Evolutionary conservation across 1,140 invertebrate genomes (phyloP).

Genomic region (Papilio aristodemus): DNA sequence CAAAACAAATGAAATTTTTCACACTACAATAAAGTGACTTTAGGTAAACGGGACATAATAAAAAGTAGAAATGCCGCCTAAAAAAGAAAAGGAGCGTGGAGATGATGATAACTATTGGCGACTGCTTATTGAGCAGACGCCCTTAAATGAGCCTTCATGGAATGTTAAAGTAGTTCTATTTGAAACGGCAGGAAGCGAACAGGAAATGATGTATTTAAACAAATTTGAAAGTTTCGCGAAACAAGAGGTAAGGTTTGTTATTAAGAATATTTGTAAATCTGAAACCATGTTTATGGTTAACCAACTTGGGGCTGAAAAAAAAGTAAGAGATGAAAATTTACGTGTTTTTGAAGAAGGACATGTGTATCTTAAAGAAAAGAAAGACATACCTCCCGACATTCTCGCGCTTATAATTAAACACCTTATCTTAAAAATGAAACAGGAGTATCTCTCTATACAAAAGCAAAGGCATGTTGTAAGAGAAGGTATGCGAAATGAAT

Average conservation of each 20-base stretch:
- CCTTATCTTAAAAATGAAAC: conserved; percentile 72
- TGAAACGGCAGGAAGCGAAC: conserved; percentile 68
- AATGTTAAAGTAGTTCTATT: conserved; percentile 68
- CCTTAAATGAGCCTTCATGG: conserved; percentile 61
- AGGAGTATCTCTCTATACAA: conserved; percentile 69
- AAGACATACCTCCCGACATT: conserved; percentile 69
- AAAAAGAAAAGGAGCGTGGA: conserved; percentile 51
- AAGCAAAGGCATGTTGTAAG: conserved; percentile 63
- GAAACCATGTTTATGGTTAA: conserved; percentile 78
- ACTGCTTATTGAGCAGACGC: conserved; percentile 54
- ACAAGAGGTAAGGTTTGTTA: conserved; percentile 70
- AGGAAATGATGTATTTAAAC: conserved; percentile 67
- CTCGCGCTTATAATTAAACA: conserved; percentile 72
- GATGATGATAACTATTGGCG: conserved; percentile 61
- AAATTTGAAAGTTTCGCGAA: conserved; percentile 71
- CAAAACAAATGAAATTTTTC: neutral
- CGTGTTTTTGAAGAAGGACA: conserved; percentile 71
- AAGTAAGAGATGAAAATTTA: conserved; percentile 67
- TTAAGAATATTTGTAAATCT: conserved; percentile 76
- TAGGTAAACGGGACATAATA: neutral
- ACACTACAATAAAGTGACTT: neutral
- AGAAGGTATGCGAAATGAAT: conserved; percentile 66
- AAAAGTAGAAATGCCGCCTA: conserved; percentile 52
- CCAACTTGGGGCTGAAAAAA: conserved; percentile 70
- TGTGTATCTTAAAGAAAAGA: conserved; percentile 65